Base-by-base conservation (phyloP, 2,113 vertebrate genomes). In the Benitochromis conjunctus region DNA sequence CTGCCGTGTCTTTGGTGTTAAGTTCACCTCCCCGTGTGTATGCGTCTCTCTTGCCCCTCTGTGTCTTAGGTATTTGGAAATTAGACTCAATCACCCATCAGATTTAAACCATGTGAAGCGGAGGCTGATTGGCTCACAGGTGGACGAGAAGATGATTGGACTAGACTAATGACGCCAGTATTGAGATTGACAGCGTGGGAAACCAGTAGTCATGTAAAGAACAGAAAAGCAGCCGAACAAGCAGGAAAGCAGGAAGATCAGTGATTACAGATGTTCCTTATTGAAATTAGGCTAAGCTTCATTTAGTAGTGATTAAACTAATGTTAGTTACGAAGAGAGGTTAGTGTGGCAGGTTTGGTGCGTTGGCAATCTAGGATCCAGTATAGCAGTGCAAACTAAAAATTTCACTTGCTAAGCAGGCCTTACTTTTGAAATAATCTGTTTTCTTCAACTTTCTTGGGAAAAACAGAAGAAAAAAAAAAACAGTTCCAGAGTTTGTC, bases 401-500 rank as follows among this genome's bases (percentile, higher is more conserved):
- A 55, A 55, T 19, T 60, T 60, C 14, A 60, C 5, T 31, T 60
- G 57, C 29, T 60, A 34, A 38, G 13, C 21, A 71, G 13, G 3
- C 21, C 38, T 71, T 46, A 71, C 21, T 8, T 46, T 64, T 64
- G 10, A 64, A 64, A 21, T 4, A 64, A 64, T 64, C 19, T 21
- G 34, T 64, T 64, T 71, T 46, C 19, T 38, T 46, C 13, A 46
- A 3, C 5, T 26, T 46, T 71, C 41, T 1, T 71, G 38, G 5
- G 66, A 9, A 0, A 18, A 18, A 48, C 3, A 16, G 26, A 26
- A 26, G 26, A 3, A 36, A 8, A 0, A 5, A 4, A 9, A 8
- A 38, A 64, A n/a, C 34, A 10, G 21, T 46, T 26, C 38, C 21
- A 18, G 64, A 71, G 21, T 46, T 71, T 46, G 66, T 71, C 10